Evolutionary conservation across 2,888 invertebrate genomes (phyloP).

Genomic region (Sesia bembeciformis): DNA sequence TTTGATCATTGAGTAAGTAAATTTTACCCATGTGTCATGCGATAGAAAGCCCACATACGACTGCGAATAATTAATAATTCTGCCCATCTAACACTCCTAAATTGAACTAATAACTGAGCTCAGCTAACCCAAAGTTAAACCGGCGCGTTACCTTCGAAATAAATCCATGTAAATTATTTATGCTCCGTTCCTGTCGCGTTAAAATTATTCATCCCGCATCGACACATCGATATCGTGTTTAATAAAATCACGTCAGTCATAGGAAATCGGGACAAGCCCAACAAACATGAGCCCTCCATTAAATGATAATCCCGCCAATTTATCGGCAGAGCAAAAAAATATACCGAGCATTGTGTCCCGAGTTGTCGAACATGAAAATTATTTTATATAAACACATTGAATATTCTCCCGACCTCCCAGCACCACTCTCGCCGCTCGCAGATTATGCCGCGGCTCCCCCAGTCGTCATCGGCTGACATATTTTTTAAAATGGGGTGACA

Average conservation of each 20-base stretch:
- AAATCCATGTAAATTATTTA: slow-evolving; percentile 49
- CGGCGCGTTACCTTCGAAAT: slow-evolving; percentile 47
- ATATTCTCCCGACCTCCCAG: slow-evolving; percentile 58
- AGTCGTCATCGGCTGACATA: slow-evolving; percentile 70
- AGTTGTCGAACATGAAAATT: slow-evolving; percentile 73
- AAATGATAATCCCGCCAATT: slow-evolving; percentile 73
- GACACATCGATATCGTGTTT: slow-evolving; percentile 46
- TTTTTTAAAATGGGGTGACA: slow-evolving; percentile 70
- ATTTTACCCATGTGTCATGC: slow-evolving; percentile 44
- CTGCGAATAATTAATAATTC: slow-evolving; percentile 45
- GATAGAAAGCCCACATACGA: slow-evolving; percentile 39
- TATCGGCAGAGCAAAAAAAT: slow-evolving; percentile 68
- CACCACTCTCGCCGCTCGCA: slow-evolving; percentile 21
- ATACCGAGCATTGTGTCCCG: slow-evolving; percentile 62
- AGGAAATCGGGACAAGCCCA: slow-evolving; percentile 65
- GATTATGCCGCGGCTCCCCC: slow-evolving; percentile 51
- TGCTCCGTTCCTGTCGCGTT: slow-evolving; percentile 28
- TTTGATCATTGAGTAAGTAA: slow-evolving; percentile 35
- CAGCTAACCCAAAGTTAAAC: slow-evolving; percentile 45
- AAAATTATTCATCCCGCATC: slow-evolving; percentile 43
- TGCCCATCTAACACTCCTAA: slow-evolving; percentile 47
- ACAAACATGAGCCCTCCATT: slow-evolving; percentile 73
- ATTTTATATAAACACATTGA: slow-evolving; percentile 74
- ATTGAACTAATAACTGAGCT: slow-evolving; percentile 50
- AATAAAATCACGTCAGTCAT: slow-evolving; percentile 71